Evolutionary conservation across 2,888 invertebrate species (phyloP), one percentile per base, ranked within the genome.

Genomic region (Pherbina coryleti): DNA sequence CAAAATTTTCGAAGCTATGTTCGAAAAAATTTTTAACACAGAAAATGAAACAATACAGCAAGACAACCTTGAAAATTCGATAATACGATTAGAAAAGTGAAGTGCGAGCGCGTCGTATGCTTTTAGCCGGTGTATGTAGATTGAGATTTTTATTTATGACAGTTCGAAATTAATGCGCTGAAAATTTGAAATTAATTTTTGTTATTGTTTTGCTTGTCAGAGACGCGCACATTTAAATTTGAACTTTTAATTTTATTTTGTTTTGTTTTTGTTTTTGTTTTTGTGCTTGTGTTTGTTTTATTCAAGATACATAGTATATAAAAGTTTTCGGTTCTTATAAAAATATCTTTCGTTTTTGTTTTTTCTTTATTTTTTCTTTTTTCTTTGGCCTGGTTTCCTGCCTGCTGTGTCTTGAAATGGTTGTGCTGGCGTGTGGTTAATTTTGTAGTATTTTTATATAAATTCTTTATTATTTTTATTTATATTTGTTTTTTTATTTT

Each of bases 381-480:
- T 14, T 55, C 8, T 22, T n/a, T 22, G 19, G 22, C 14, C 60
- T 62, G 31, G 14, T 62, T 62, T 62, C 28, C 8, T 62, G 60
- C 14, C 60, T 17, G 28, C 17, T 17, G 25, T 62, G 28, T 62
- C 28, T 62, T 80, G 76, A 66, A 66, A 44, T 66, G 37, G 7
- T 31, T 66, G 19, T 64, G n/a, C 64, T 37, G 34, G 31, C 78
- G 82, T 81, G 75, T 66, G 64, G 62, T 70, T 60, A 79, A 77
- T 75, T 76, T 60, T 67, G 78, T 84, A 80, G 76, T 22, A 67
- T 55, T 62, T 55, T 78, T 78, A 71, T 75, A 53, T 64, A 11
- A 8, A 69, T 53, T 77, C 79, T 82, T 82, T 83, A 77, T 81
- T 77, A 79, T 79, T 81, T 49, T 67, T 31, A 31, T 78, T 83